phyloP scores from a whole-genome alignment of 2,797 vertebrate genomes.

The Adrianichthys oophorus region DNA sequence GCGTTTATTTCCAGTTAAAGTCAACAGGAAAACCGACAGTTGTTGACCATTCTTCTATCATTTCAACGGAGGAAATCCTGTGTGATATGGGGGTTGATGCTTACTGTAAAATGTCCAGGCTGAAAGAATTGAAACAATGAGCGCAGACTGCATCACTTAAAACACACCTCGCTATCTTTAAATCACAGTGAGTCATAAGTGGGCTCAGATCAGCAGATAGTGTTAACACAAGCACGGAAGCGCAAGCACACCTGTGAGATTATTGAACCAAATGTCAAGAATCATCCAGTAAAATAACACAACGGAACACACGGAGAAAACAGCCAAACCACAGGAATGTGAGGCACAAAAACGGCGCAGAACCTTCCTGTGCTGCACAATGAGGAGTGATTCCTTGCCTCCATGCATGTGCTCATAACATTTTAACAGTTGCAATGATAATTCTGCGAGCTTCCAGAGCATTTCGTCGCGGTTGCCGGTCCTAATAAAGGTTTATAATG shows the following conservation, averaged over 20 bases:
- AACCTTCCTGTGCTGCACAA: background rate
- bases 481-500: conserved; percentile 49
- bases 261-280: background rate
- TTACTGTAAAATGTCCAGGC: conserved; percentile 33
- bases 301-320: background rate
- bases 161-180: conserved; percentile 33
- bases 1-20: conserved; percentile 39
- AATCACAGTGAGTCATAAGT: conserved; percentile 43
- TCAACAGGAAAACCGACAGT: conserved; percentile 53
- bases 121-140: conserved; percentile 53
- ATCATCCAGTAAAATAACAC: background rate
- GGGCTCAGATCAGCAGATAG: conserved; percentile 10
- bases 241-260: background rate
- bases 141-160: conserved; percentile 5
- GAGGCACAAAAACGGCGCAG: background rate
- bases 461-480: conserved; percentile 24
- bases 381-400: background rate
- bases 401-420: background rate
- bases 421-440: conserved; percentile 5
- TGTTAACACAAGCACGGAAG: conserved; percentile 9
- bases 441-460: conserved; percentile 3
- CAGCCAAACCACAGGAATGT: background rate
- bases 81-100: conserved; percentile 55
- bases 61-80: conserved; percentile 71
- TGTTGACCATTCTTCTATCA: conserved; percentile 51